Percentiles rank a stretch among this genome's conserved stretches.
phyloP scores from a whole-genome alignment of 2,113 vertebrate species.

The Nycticryphes semicollaris region DNA sequence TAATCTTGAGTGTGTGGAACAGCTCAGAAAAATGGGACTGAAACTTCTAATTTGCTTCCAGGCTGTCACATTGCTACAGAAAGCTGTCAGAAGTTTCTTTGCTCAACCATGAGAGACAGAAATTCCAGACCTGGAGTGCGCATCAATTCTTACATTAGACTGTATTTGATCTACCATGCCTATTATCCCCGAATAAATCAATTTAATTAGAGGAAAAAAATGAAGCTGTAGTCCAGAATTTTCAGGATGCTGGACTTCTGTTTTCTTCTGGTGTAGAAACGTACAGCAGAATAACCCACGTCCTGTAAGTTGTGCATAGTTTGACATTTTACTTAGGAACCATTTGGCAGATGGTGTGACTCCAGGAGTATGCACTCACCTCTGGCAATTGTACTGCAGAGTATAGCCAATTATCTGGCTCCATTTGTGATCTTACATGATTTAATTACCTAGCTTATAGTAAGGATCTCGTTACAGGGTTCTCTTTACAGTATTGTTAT shows the following conservation, averaged over 20 bases:
- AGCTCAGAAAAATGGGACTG: not conserved
- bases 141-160: not conserved
- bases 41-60: not conserved
- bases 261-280: not conserved
- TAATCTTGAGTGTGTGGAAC: not conserved
- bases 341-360: not conserved
- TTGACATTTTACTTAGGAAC: not conserved
- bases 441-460: not conserved
- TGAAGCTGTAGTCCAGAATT: not conserved
- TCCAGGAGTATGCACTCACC: not conserved
- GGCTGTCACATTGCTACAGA: not conserved
- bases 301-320: not conserved
- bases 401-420: not conserved
- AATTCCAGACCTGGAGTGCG: not conserved
- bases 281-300: not conserved
- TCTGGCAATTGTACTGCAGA: not conserved
- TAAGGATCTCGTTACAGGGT: not conserved
- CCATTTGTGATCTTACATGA: not conserved
- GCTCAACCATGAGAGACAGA: not conserved
- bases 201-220: not conserved
- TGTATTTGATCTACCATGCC: not conserved
- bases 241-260: not conserved
- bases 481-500: not conserved
- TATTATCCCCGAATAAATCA: not conserved
- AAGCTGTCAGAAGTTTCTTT: constrained; percentile 4